These are phyloP conservation scores for Tetramorium alpestre DNA, from an alignment of 1,140 invertebrate species.

Conservation along the genomic window DNA sequence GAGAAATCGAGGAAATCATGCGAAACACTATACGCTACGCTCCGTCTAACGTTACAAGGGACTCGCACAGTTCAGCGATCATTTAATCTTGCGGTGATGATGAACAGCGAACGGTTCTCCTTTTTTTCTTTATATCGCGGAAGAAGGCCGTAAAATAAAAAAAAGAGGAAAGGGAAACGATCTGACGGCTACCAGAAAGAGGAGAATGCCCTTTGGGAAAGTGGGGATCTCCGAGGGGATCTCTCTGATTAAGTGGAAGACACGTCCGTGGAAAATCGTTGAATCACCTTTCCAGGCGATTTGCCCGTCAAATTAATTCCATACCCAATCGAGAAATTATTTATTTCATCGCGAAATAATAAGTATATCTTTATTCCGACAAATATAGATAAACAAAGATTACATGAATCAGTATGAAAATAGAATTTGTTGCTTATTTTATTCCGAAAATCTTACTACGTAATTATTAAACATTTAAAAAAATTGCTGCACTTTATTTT, in stretches of 20 bases:
- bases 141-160: not conserved
- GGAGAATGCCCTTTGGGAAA: not conserved
- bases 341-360: not conserved
- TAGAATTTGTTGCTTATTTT: not conserved
- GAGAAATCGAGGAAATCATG: conserved; percentile 28
- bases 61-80: not conserved
- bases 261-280: not conserved
- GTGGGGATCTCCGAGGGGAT: not conserved
- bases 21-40: conserved; percentile 24
- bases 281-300: not conserved
- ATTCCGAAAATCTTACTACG: not conserved
- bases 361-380: not conserved
- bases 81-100: conserved; percentile 41
- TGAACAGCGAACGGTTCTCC: not conserved
- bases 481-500: not conserved
- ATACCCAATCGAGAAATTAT: not conserved
- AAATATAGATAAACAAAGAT: not conserved
- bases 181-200: not conserved
- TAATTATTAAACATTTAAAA: not conserved
- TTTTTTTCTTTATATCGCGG: not conserved
- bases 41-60: conserved; percentile 21
- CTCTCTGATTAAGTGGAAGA: conserved; percentile 1
- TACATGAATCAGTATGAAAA: not conserved
- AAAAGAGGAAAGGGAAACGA: not conserved
- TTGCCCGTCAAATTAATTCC: not conserved